Conservation (phyloP, 2,797 vertebrate genomes). For the Acanthornis magna region DNA sequence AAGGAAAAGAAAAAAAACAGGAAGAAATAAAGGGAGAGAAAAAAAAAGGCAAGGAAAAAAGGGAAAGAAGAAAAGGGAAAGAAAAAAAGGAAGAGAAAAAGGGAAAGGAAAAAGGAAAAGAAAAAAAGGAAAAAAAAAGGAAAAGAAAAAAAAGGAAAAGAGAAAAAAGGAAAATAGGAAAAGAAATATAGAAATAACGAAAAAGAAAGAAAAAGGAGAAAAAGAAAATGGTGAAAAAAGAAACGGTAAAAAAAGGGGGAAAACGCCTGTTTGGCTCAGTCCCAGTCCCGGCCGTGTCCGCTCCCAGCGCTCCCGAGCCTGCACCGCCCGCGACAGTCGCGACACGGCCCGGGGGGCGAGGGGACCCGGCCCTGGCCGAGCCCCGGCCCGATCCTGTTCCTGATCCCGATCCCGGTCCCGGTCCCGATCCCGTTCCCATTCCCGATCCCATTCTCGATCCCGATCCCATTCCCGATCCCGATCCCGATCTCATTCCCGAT, state of each 20-base stretch:
- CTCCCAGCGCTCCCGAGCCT: background rate
- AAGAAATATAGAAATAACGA: too few relatives aligned
- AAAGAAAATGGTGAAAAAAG: background rate
- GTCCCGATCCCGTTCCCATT: fast-evolving
- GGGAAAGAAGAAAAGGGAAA: too few relatives aligned
- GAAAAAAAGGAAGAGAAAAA: too few relatives aligned
- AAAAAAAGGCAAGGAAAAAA: too few relatives aligned
- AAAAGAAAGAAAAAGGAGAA: fast-evolving
- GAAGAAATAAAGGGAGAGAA: too few relatives aligned
- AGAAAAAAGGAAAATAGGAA: too few relatives aligned
- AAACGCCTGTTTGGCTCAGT: background rate
- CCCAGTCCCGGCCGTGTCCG: too few relatives aligned
- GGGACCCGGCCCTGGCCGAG: too few relatives aligned
- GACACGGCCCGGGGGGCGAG: background rate
- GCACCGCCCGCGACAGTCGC: background rate
- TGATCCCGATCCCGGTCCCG: background rate
- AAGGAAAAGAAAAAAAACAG: too few relatives aligned
- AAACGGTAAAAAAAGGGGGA: too few relatives aligned
- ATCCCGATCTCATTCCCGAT: background rate
- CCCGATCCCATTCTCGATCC: background rate
- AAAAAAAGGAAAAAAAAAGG: background rate
- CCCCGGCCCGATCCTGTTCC: background rate
- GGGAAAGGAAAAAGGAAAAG: too few relatives aligned
- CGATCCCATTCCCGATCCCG: background rate
- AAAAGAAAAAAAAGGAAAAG: too few relatives aligned